Evolutionary conservation across 1,140 invertebrate genomes (phyloP).

Genomic region (Paraescarpia echinospica): DNA sequence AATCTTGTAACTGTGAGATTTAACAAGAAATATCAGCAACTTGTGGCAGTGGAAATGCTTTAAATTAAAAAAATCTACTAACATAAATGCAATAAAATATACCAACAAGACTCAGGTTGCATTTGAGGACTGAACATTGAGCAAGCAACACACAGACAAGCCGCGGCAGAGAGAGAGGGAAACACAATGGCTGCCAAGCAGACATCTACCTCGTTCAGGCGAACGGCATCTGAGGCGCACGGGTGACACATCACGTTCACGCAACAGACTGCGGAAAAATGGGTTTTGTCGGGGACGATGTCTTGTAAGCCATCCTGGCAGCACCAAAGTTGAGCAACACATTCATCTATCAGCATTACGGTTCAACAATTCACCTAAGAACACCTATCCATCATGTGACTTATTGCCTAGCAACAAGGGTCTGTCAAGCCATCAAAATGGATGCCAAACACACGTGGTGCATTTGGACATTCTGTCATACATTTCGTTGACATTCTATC

Average conservation of each 20-base stretch:
- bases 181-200: background rate
- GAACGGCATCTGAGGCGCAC: background rate
- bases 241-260: background rate
- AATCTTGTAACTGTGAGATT: background rate
- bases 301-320: background rate
- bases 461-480: too few relatives aligned
- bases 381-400: too few relatives aligned
- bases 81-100: background rate
- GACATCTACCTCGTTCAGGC: background rate
- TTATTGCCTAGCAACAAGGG: too few relatives aligned
- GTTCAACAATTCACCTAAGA: background rate
- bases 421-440: too few relatives aligned
- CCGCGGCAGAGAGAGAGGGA: background rate
- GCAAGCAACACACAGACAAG: background rate
- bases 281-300: background rate
- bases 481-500: too few relatives aligned
- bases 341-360: background rate
- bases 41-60: background rate
- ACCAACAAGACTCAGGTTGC: background rate
- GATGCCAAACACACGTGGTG: too few relatives aligned
- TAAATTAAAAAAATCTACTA: background rate
- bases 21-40: background rate
- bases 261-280: background rate
- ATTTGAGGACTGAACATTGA: background rate
- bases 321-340: background rate